phyloP scores from a whole-genome alignment of 2,797 vertebrate genomes.

The Enteromius mattozi region DNA sequence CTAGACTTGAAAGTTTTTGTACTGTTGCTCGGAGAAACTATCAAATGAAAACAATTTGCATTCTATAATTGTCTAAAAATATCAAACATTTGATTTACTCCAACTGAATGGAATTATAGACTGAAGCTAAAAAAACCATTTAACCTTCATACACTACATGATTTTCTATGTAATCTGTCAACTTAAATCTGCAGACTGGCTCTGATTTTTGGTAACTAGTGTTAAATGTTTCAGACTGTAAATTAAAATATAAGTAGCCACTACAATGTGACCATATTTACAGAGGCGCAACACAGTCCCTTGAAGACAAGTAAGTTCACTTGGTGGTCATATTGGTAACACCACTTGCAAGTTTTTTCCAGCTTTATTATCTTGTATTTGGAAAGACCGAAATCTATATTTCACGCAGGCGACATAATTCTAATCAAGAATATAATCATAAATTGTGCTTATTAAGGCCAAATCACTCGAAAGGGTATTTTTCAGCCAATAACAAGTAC shows the following conservation, averaged over 20 bases:
- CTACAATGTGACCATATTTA: slow-evolving; percentile 11
- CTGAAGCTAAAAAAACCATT: too few species aligned
- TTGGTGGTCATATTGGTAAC: neutral
- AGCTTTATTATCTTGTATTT: neutral
- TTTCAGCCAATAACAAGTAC: neutral
- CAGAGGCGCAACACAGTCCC: neutral
- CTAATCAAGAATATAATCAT: neutral
- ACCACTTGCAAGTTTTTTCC: neutral
- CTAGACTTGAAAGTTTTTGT: neutral
- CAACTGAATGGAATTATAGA: neutral
- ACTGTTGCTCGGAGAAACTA: neutral
- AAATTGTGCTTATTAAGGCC: neutral
- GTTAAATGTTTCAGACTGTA: neutral
- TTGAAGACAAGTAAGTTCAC: neutral
- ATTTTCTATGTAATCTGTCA: neutral
- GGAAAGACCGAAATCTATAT: neutral
- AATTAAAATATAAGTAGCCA: neutral
- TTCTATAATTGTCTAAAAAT: neutral
- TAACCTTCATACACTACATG: neutral
- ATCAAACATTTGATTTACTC: neutral
- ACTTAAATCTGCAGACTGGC: neutral
- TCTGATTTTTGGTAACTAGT: neutral
- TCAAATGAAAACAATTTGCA: neutral
- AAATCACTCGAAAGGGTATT: neutral
- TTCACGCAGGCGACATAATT: neutral